phyloP scores from a whole-genome alignment of 2,797 vertebrate genomes.

The Hippoglossus hippoglossus region DNA sequence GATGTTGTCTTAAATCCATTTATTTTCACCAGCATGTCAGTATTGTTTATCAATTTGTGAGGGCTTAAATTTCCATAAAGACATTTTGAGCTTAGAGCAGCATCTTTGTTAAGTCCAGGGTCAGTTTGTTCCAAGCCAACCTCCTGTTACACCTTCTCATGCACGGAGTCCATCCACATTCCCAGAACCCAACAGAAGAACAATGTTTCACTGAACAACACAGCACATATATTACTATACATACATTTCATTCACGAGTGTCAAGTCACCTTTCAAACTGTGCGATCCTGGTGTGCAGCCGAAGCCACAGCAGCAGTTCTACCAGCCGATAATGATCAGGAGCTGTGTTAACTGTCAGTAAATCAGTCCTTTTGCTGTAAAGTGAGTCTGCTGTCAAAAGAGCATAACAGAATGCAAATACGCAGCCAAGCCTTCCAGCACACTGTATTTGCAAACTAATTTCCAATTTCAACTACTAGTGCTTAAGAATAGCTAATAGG shows the following conservation, averaged over 20 bases:
- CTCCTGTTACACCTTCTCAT: not conserved
- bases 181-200: constrained; percentile 7
- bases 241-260: constrained; percentile 21
- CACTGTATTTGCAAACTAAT: constrained; percentile 22
- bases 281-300: constrained; percentile 6
- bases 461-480: not conserved
- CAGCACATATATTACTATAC: not conserved
- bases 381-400: constrained; percentile 6
- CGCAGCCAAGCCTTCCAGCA: constrained; percentile 1
- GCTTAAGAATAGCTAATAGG: constrained; percentile 12
- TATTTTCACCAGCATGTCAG: constrained; percentile 31
- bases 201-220: constrained; percentile 24
- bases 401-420: constrained; percentile 11
- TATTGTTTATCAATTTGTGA: constrained; percentile 12
- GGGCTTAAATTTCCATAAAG: too few relatives aligned
- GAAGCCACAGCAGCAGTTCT: too few relatives aligned
- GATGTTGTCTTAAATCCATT: constrained; percentile 40
- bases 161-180: constrained; percentile 28
- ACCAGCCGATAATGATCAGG: too few relatives aligned
- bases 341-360: not conserved
- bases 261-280: constrained; percentile 20
- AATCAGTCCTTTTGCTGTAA: not conserved
- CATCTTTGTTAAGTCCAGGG: constrained; percentile 16
- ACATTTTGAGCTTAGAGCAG: constrained; percentile 1
- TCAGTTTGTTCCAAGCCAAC: constrained; percentile 1